Conservation (phyloP, 64 coral and sea anemone genomes). For the Stichodactyla mertensii region DNA sequence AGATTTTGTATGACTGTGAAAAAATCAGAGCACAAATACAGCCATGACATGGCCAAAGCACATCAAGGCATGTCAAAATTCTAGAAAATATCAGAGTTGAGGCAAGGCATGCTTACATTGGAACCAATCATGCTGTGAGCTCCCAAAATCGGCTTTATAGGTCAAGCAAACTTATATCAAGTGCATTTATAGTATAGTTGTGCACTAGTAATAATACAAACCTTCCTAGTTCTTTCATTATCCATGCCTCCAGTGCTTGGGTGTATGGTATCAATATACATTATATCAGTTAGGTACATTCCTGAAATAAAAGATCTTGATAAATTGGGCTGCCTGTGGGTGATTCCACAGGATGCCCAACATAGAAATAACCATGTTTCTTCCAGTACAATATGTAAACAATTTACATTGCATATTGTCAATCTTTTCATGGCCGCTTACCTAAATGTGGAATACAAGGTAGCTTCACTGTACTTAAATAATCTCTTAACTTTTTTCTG, state of each 20-base stretch:
- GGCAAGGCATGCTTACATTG: too few species aligned
- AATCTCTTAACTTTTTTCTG: slow-evolving; percentile 72
- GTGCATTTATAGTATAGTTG: neutral
- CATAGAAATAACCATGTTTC: too few species aligned
- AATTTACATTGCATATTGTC: too few species aligned
- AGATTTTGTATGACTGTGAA: too few species aligned
- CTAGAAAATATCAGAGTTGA: too few species aligned
- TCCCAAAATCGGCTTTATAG: too few species aligned
- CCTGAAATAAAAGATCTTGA: slow-evolving; percentile 33
- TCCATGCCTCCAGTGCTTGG: slow-evolving; percentile 93
- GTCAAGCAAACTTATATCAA: too few species aligned
- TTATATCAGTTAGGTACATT: slow-evolving; percentile 95
- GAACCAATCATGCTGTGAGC: too few species aligned
- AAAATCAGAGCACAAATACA: too few species aligned
- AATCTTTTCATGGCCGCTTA: neutral
- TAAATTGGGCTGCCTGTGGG: neutral
- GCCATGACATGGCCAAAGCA: too few species aligned
- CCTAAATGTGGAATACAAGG: slow-evolving; percentile 98
- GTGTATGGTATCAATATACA: slow-evolving; percentile 89
- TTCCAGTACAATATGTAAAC: too few species aligned
- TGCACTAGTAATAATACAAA: neutral
- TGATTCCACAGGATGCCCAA: neutral
- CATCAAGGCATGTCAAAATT: too few species aligned
- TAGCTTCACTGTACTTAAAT: slow-evolving; percentile 71
- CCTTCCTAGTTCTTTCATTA: slow-evolving; percentile 83